Evolutionary conservation across 2,888 invertebrate species (phyloP).

Genomic region (Belgica antarctica): DNA sequence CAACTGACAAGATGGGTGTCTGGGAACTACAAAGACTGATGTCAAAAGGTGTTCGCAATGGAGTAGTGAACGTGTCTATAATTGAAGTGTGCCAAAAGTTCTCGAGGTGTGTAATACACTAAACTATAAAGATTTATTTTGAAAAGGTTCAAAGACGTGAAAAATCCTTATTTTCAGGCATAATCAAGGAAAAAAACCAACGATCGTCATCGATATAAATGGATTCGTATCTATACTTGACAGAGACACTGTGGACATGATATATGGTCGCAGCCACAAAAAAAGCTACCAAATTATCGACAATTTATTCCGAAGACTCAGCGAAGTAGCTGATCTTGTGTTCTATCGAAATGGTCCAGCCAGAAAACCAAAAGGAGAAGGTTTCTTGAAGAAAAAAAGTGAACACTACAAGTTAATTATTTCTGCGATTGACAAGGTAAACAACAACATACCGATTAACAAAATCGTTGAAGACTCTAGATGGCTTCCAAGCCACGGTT

Average conservation of each 20-base stretch:
- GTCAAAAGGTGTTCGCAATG: neutral
- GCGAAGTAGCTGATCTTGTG: neutral
- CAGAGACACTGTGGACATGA: neutral
- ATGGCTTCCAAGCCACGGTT: no score
- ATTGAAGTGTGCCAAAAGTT: neutral
- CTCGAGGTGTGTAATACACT: neutral
- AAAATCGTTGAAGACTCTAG: no score
- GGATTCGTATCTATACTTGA: neutral
- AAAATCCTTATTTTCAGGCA: neutral
- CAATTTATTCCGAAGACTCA: neutral
- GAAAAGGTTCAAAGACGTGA: neutral
- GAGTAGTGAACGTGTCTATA: neutral
- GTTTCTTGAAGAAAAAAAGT: neutral
- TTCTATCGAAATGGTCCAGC: neutral
- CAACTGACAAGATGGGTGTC: no score
- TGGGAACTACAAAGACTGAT: neutral
- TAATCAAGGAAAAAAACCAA: conserved; percentile 15
- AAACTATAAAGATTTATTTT: neutral
- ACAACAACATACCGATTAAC: no score
- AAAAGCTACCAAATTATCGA: neutral
- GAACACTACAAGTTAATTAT: neutral
- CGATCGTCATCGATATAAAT: neutral
- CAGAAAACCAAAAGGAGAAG: neutral
- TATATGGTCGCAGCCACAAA: neutral
- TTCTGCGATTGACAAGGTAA: neutral